Evolutionary conservation across 2,113 vertebrate genomes (phyloP).

Genomic region (Pycnonotus jocosus): DNA sequence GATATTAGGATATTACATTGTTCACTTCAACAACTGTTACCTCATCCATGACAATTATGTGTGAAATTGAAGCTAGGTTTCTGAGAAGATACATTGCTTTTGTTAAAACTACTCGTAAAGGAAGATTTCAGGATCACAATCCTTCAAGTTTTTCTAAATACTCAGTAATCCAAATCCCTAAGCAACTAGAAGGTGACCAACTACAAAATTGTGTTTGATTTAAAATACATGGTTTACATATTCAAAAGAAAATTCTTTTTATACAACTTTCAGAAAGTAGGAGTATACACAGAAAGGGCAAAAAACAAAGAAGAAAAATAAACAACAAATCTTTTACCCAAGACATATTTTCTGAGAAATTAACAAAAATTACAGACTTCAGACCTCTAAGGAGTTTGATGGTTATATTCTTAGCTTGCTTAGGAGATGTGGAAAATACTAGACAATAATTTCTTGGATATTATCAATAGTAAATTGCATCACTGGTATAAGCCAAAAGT

Average conservation of each 20-base stretch:
- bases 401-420: neutral
- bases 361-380: neutral
- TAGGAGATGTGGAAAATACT: neutral
- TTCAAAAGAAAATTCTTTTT: neutral
- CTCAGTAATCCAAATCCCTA: neutral
- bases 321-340: neutral
- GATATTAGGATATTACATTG: neutral
- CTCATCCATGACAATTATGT: neutral
- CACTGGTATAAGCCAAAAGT: neutral
- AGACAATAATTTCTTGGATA: neutral
- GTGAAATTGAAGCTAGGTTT: neutral
- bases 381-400: neutral
- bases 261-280: neutral
- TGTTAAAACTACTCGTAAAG: neutral
- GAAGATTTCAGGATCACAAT: neutral
- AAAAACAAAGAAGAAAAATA: neutral
- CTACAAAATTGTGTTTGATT: neutral
- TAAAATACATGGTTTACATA: neutral
- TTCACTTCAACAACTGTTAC: neutral
- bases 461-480: neutral
- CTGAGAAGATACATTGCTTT: neutral
- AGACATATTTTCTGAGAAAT: neutral
- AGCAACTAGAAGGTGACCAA: neutral
- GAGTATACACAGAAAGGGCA: accelerated
- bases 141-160: neutral